phyloP scores from a whole-genome alignment of 2,113 vertebrate species.

The Todiramphus chloris region DNA sequence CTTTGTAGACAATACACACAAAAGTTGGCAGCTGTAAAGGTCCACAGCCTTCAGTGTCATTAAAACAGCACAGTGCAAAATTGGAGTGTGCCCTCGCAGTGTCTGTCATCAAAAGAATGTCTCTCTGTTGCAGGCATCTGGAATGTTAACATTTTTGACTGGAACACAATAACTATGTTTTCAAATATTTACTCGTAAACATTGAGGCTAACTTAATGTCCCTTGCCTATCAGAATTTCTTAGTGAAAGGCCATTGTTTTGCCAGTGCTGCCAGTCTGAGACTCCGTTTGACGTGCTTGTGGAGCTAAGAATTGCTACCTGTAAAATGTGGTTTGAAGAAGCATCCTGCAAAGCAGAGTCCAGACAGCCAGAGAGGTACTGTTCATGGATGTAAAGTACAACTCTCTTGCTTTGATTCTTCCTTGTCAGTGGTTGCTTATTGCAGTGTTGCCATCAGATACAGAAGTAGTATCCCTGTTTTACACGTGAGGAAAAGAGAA shows the following conservation, averaged over 20 bases:
- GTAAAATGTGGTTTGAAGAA: neutral
- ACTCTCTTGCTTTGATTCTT: neutral
- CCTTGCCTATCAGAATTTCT: neutral
- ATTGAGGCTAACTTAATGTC: neutral
- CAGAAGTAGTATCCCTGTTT: neutral
- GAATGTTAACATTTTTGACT: neutral
- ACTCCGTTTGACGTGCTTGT: no score
- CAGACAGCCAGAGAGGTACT: rapidly evolving
- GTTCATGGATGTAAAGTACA: rapidly evolving
- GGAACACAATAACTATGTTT: neutral
- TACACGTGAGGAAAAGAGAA: neutral
- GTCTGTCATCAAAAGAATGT: neutral
- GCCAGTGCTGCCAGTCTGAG: neutral
- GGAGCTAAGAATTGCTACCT: neutral
- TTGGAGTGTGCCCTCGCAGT: neutral
- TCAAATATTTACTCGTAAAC: neutral
- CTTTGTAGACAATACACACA: neutral
- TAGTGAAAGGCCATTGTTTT: neutral
- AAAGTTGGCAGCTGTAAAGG: neutral
- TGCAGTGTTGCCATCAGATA: neutral
- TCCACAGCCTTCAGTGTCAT: neutral
- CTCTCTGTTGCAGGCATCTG: neutral
- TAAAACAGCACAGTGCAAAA: neutral
- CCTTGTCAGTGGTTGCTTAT: no score
- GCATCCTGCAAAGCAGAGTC: neutral